A percentile compares a stretch with the other conserved stretches of the same genome.
These are phyloP conservation scores for Austrofundulus limnaeus DNA, from an alignment of 2,113 vertebrate genomes.

Conservation along the genomic window DNA sequence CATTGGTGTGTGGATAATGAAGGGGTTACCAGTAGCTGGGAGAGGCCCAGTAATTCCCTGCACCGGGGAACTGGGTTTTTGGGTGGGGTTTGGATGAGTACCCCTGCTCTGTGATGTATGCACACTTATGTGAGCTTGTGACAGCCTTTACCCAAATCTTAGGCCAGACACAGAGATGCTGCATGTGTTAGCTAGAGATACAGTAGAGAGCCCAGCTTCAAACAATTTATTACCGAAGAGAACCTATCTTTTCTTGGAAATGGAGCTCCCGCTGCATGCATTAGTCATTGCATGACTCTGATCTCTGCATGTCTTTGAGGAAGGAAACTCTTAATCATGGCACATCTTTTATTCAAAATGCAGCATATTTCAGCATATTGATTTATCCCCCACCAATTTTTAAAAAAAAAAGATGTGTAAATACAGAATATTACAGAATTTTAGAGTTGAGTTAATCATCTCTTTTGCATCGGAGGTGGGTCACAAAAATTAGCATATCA, in stretches of 20 bases:
- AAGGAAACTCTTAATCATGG: not conserved
- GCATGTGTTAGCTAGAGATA: conserved; percentile 71
- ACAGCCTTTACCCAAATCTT: conserved; percentile 80
- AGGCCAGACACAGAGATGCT: conserved; percentile 67
- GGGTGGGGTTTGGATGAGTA: conserved; percentile 82
- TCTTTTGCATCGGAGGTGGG: conserved; percentile 59
- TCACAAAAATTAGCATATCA: conserved; percentile 81
- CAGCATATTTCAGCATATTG: not conserved
- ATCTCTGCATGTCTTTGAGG: not conserved
- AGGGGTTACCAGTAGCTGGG: conserved; percentile 83
- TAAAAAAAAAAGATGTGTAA: conserved; percentile 31
- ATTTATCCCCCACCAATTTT: conserved; percentile 4
- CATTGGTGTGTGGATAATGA: conserved; percentile 87
- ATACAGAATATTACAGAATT: conserved; percentile 3
- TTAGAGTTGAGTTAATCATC: conserved; percentile 57
- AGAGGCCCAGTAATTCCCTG: conserved; percentile 84
- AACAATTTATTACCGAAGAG: conserved; percentile 33
- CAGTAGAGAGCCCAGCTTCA: conserved; percentile 45
- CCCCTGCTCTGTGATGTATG: conserved; percentile 82
- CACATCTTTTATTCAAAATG: conserved; percentile 2
- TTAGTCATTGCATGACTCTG: conserved; percentile 4
- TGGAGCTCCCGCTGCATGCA: conserved; percentile 25
- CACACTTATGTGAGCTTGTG: conserved; percentile 78
- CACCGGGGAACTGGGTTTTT: conserved; percentile 80
- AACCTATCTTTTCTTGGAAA: conserved; percentile 24